Evolutionary conservation across 2,888 invertebrate species (phyloP).

Genomic region (Theretra japonica): DNA sequence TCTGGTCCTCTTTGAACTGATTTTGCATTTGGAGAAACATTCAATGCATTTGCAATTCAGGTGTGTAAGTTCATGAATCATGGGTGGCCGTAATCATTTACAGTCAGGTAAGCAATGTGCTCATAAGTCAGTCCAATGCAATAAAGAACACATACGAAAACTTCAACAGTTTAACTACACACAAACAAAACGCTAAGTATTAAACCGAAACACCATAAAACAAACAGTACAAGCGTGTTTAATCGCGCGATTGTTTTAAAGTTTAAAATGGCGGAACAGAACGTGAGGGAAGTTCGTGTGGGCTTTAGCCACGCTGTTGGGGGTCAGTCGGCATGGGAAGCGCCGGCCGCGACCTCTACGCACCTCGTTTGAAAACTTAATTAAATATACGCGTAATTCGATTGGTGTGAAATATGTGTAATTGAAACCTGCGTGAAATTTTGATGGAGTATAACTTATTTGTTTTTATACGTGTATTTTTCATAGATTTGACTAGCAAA

Average conservation of each 20-base stretch:
- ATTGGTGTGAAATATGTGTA: background rate
- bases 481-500: no score
- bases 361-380: background rate
- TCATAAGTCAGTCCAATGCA: no score
- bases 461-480: background rate
- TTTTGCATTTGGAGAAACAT: no score
- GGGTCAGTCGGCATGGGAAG: background rate
- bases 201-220: conserved; percentile 11
- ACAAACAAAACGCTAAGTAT: background rate
- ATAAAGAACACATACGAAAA: no score
- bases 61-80: no score
- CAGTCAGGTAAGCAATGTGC: no score
- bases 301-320: background rate
- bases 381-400: background rate
- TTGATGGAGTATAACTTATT: background rate
- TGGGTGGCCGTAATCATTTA: no score
- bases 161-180: no score
- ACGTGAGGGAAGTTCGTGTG: conserved; percentile 1
- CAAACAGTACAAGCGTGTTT: conserved; percentile 7
- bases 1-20: no score
- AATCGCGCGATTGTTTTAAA: background rate
- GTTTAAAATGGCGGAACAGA: conserved; percentile 9
- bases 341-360: background rate
- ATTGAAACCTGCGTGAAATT: background rate
- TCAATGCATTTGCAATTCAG: no score